Base-by-base conservation (phyloP, 2,888 invertebrate genomes). In the Silvanus unidentatus region DNA sequence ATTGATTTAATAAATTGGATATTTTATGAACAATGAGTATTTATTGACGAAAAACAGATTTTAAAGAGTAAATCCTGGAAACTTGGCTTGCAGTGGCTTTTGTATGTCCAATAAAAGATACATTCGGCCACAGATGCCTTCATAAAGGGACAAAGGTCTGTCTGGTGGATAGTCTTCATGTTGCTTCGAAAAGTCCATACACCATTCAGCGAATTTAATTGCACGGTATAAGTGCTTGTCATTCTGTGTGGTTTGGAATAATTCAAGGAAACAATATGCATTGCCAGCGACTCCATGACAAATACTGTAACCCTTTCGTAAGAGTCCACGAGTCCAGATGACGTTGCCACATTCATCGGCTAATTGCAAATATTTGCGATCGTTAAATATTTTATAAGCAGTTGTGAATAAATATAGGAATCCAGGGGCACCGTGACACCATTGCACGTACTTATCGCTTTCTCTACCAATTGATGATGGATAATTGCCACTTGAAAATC, bases 391-490 rank as follows among this genome's bases (percentile, higher is more conserved):
- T 76, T 84, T 74, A 62, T 80, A 75, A 34, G 88, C 86, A 54
- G 79, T 70, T 51, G 77, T 69, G 55, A 82, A 86, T 56, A 88
- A 71, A 56, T 84, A 80, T 10, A 88, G 77, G 73, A 88, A 86
- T 30, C 92, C 92, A 12, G 93, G 89, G 14, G 92, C 89, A n/a
- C 94, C 94, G 66, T 94, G 93, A 71, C 94, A 94, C 93, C 93
- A 94, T 60, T 94, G 94, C 13, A 94, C 82, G 50, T 92, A 76
- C 68, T 79, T 81, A 67, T 94, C 93, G 22, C 77, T 72, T 36
- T 71, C 72, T 50, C 79, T 84, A 16, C 80, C 83, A 16, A 86
- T 56, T 0, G 90, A 90, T 0, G 91, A 90, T 1, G 88, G 88
- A 65, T 84, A 86, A 71, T 88, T 88, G 1, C 83, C 83, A 55